These are phyloP conservation scores for Drosophila dunni DNA, from an alignment of 1,140 invertebrate species.

Conservation along the genomic window DNA sequence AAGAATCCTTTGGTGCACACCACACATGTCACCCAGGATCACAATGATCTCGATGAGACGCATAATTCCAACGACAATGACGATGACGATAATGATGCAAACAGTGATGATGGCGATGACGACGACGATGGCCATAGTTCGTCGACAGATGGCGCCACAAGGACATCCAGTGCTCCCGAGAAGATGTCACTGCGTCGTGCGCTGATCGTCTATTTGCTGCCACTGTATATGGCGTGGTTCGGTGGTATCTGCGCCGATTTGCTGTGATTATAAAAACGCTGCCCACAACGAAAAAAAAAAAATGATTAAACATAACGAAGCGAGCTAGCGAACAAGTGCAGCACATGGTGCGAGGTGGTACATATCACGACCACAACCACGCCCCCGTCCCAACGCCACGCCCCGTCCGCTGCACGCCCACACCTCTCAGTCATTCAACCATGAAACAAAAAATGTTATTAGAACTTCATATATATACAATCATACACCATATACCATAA, in stretches of 20 bases:
- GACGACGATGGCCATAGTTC: constrained; percentile 31
- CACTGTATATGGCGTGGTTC: constrained; percentile 93
- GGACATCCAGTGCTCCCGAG: constrained; percentile 59
- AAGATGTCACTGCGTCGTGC: constrained; percentile 87
- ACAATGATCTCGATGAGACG: constrained; percentile 60
- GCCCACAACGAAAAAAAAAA: constrained; percentile 24
- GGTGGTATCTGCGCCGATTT: constrained; percentile 91
- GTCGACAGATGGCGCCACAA: constrained; percentile 44
- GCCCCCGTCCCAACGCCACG: constrained; percentile 13
- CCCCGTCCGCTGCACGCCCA: constrained; percentile 53
- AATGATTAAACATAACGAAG: constrained; percentile 20
- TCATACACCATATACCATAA: no score
- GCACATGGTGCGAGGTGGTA: constrained; percentile 23
- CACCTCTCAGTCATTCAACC: constrained; percentile 79
- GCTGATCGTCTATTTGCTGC: constrained; percentile 90
- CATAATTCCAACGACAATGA: constrained; percentile 42
- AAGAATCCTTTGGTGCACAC: constrained; percentile 62
- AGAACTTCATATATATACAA: constrained; percentile 53
- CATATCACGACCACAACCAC: constrained; percentile 10
- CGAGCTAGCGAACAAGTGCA: constrained; percentile 44
- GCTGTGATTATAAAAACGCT: constrained; percentile 87
- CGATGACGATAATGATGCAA: constrained; percentile 33
- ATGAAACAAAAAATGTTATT: constrained; percentile 79
- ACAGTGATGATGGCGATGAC: constrained; percentile 49
- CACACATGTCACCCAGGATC: constrained; percentile 58